Base-by-base conservation (phyloP, 2,888 invertebrate species). In the Netelia fuscicornis region DNA sequence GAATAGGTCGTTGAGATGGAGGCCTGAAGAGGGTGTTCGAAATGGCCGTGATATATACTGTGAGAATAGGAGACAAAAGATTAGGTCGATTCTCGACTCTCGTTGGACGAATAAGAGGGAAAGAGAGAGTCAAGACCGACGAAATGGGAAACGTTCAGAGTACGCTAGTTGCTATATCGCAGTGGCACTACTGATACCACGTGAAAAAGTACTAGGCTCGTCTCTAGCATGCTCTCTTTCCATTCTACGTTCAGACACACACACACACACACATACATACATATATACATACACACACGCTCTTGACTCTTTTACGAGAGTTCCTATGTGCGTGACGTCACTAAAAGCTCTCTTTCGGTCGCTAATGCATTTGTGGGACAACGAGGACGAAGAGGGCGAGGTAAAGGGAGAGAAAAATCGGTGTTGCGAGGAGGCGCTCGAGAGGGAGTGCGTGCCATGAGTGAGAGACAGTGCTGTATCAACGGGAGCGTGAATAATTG, bases 341-440 rank as follows among this genome's bases (percentile, higher is more conserved):
- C 91, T 92, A 91, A 92, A 92, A 92, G 91, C 92, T 92, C 90
- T 87, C 87, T 86, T 91, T 89, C 90, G 90, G 90, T 90, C 90
- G 91, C 93, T 92, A 92, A 93, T 93, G 93, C 93, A 93, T 93
- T 93, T 92, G 92, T 90, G 90, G 89, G 74, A 30, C 70, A 52
- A 17, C 20, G 30, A 70, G 58, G 42, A 25, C n/a, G 71, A 76
- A 75, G 77, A 78, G 81, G 52, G 62, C 56, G 72, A 84, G 87
- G 87, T 85, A 78, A 85, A 83, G 86, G 70, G 52, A 48, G 54
- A n/a, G 65, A 65, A 64, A 83, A 81, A 84, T 76, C 60, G 80
- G 56, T 68, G 84, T 78, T 71, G 78, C 48, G 48, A 78, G 70
- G 70, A 78, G 81, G 68, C 71, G 79, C 54, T 70, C 56, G 72